A percentile compares a stretch with the other conserved stretches of the same genome.
These are phyloP conservation scores for Musca vetustissima DNA, from an alignment of 1,140 invertebrate species.

Conservation along the genomic window DNA sequence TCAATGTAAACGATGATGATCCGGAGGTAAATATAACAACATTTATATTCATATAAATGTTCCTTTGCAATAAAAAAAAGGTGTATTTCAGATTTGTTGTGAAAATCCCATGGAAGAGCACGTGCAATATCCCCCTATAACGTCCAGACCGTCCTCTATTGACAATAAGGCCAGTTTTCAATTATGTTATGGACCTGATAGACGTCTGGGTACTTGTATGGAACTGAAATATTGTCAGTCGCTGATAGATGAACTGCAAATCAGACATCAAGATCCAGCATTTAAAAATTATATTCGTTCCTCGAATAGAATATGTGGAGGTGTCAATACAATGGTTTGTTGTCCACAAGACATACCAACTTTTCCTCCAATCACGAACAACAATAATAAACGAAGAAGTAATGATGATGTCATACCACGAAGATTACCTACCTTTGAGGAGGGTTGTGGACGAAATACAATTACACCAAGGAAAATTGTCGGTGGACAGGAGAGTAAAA, in stretches of 20 bases:
- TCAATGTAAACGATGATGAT: too few relatives aligned
- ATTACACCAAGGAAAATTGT: slow-evolving; percentile 40
- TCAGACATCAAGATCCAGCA: not conserved
- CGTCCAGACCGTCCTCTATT: slow-evolving; percentile 17
- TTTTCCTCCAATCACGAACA: too few relatives aligned
- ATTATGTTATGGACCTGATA: too few relatives aligned
- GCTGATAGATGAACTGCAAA: not conserved
- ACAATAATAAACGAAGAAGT: not conserved
- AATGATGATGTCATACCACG: not conserved
- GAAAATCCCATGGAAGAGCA: too few relatives aligned
- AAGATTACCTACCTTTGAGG: not conserved
- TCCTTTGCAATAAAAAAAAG: too few relatives aligned
- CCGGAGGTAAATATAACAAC: too few relatives aligned
- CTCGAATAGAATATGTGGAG: slow-evolving; percentile 24
- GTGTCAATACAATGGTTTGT: slow-evolving; percentile 13
- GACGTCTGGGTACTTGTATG: too few relatives aligned
- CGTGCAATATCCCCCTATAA: too few relatives aligned
- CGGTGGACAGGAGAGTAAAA: slow-evolving; percentile 40
- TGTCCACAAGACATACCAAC: slow-evolving; percentile 30
- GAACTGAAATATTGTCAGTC: not conserved
- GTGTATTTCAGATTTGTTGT: too few relatives aligned
- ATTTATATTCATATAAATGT: too few relatives aligned
- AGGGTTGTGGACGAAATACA: slow-evolving; percentile 41
- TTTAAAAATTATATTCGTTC: slow-evolving; percentile 16
- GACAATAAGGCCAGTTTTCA: slow-evolving; percentile 25